These are phyloP conservation scores for Acropternis orthonyx DNA, from an alignment of 2,797 vertebrate genomes.

Conservation along the genomic window DNA sequence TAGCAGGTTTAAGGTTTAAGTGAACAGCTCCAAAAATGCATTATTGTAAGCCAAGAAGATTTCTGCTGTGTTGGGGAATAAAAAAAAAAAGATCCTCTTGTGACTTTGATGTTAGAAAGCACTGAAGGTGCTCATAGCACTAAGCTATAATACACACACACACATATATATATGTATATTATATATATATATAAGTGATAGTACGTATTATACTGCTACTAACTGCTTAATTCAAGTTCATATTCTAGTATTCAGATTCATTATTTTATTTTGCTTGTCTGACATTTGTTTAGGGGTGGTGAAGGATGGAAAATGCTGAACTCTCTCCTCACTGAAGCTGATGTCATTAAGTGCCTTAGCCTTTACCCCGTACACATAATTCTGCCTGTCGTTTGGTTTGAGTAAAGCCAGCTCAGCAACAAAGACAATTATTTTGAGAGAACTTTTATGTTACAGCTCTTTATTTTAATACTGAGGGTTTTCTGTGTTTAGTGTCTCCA, in stretches of 20 bases:
- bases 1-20: not conserved
- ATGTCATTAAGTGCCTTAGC: not conserved
- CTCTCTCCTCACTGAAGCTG: not conserved
- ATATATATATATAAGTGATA: not conserved
- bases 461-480: slow-evolving; percentile 31
- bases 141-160: too few species aligned
- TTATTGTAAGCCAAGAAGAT: not conserved
- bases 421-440: slow-evolving; percentile 26
- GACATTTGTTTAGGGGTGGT: not conserved
- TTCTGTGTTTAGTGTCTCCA: not conserved
- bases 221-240: not conserved
- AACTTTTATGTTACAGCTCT: slow-evolving; percentile 14
- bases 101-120: not conserved
- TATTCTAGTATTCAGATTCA: not conserved
- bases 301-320: not conserved
- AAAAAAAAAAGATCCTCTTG: not conserved
- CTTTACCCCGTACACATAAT: not conserved
- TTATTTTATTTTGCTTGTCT: not conserved
- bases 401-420: slow-evolving; percentile 40
- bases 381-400: not conserved
- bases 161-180: too few species aligned
- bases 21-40: not conserved
- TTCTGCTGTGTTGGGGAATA: not conserved
- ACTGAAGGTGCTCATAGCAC: not conserved
- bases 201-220: not conserved